Conservation (phyloP, 2,113 vertebrate species). For the Semnornis frantzii region DNA sequence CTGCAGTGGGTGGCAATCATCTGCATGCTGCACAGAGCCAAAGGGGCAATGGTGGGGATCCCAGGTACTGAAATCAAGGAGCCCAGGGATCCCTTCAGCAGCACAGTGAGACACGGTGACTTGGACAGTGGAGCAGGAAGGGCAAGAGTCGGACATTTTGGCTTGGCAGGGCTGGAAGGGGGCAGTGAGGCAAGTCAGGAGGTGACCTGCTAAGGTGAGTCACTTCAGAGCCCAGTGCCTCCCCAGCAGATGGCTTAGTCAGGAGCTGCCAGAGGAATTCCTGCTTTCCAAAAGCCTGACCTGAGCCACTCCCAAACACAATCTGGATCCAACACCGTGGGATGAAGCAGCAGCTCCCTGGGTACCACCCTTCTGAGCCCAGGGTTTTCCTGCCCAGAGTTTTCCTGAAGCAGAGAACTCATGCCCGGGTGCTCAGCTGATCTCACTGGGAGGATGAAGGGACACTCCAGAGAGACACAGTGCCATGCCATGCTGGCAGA, state of each 20-base stretch:
- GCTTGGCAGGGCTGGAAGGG: not conserved
- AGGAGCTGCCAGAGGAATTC: slow-evolving; percentile 41
- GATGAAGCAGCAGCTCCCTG: not conserved
- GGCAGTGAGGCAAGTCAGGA: not conserved
- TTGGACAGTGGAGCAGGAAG: not conserved
- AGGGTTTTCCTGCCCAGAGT: not conserved
- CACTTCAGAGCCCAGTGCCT: too few relatives aligned
- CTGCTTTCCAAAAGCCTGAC: not conserved
- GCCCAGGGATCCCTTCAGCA: not conserved
- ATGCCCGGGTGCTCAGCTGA: not conserved
- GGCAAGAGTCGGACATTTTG: not conserved
- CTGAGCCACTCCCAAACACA: not conserved
- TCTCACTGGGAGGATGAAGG: not conserved
- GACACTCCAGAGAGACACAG: not conserved
- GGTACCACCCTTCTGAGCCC: not conserved
- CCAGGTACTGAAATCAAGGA: not conserved
- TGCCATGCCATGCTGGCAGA: not conserved
- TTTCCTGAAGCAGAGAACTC: not conserved
- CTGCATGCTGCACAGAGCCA: fast-evolving
- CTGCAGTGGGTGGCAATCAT: not conserved
- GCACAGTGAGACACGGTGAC: fast-evolving
- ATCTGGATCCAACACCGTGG: fast-evolving
- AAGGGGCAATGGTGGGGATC: not conserved
- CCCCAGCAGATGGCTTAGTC: too few relatives aligned
- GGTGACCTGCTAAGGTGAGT: not conserved